A percentile compares a stretch with the other conserved stretches of the same genome.
Conservation (phyloP, 2,797 vertebrate genomes). For the Enteromius fasciolatus region DNA sequence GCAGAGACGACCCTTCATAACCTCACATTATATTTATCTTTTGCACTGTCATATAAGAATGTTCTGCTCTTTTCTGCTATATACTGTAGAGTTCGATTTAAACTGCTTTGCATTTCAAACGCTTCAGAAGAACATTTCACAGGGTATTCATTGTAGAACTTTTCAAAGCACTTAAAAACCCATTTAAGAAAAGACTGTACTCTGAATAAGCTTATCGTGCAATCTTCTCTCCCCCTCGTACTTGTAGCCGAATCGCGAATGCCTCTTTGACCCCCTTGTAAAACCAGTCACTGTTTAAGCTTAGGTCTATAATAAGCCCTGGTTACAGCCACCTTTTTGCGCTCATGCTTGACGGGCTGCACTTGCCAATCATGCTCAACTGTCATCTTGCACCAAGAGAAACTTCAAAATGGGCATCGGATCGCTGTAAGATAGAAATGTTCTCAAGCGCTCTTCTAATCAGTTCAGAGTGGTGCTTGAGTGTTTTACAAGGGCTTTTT, state of each 20-base stretch:
- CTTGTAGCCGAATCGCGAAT: not conserved
- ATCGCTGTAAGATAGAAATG: slow-evolving; percentile 1
- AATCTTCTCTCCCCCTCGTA: not conserved
- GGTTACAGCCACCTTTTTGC: slow-evolving; percentile 27
- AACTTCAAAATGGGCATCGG: slow-evolving; percentile 13
- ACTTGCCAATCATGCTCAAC: slow-evolving; percentile 15
- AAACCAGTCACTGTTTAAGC: slow-evolving; percentile 32
- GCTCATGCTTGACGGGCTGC: slow-evolving; percentile 23
- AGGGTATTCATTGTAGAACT: not conserved
- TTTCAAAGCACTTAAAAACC: slow-evolving; percentile 14
- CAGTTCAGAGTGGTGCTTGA: slow-evolving; percentile 29
- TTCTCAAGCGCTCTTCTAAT: slow-evolving; percentile 38
- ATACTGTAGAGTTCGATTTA: not conserved
- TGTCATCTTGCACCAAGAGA: slow-evolving; percentile 16
- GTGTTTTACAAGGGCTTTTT: slow-evolving; percentile 34
- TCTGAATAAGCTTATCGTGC: not conserved
- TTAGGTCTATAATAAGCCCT: slow-evolving; percentile 11
- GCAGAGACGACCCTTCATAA: not conserved
- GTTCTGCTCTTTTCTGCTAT: not conserved
- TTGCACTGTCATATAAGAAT: not conserved
- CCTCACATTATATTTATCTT: not conserved
- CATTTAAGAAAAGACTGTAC: slow-evolving; percentile 19
- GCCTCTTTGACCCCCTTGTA: slow-evolving; percentile 21
- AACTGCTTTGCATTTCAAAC: slow-evolving; percentile 10
- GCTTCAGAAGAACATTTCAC: not conserved